Evolutionary conservation across 2,888 invertebrate genomes (phyloP).

Genomic region (Pyrochroa serraticornis): DNA sequence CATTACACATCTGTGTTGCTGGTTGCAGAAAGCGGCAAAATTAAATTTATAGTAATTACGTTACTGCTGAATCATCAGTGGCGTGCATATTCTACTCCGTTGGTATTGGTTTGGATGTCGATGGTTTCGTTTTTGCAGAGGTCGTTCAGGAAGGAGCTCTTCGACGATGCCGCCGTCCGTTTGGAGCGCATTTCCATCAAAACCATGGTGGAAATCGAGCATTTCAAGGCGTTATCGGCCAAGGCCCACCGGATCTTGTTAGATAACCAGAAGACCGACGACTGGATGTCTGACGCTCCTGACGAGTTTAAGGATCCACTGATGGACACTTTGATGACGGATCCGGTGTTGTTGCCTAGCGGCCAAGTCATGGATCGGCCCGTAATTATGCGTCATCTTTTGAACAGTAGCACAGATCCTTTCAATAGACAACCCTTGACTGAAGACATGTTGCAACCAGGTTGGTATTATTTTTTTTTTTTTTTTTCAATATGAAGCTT

Average conservation of each 20-base stretch:
- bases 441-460: conserved; percentile 90
- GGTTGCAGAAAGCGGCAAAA: too few species aligned
- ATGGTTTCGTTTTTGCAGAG: conserved; percentile 65
- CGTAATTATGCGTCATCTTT: conserved; percentile 89
- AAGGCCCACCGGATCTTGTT: conserved; percentile 80
- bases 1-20: too few species aligned
- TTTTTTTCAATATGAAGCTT: conserved; percentile 29
- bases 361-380: conserved; percentile 91
- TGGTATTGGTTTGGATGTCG: not conserved
- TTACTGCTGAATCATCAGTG: too few species aligned
- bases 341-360: conserved; percentile 91
- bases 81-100: too few species aligned
- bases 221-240: conserved; percentile 78
- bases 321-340: conserved; percentile 97
- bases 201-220: conserved; percentile 81
- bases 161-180: conserved; percentile 86
- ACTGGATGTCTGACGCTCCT: conserved; percentile 94
- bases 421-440: conserved; percentile 95
- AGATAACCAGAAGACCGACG: conserved; percentile 84
- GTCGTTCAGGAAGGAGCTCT: conserved; percentile 91
- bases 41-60: too few species aligned
- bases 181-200: conserved; percentile 85
- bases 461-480: conserved; percentile 58
- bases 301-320: conserved; percentile 96
- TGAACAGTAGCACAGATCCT: conserved; percentile 97